Conservation (phyloP, 2,113 vertebrate genomes). For the Camelus bactrianus region DNA sequence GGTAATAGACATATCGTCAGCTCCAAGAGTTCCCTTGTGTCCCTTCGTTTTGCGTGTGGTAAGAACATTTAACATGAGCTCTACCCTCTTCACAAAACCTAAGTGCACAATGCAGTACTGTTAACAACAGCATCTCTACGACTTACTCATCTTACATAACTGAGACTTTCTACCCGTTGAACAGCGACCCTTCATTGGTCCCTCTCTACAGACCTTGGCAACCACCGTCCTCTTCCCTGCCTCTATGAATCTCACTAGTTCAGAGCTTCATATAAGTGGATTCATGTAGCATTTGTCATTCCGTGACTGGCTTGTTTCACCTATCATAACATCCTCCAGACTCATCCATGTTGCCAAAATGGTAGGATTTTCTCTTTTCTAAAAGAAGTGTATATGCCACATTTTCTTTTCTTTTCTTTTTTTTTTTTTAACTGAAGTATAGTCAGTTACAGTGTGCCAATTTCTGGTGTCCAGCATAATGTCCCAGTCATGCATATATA, state of each 20-base stretch:
- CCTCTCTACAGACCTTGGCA: too few species aligned
- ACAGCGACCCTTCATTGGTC: too few species aligned
- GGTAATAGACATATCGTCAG: background rate
- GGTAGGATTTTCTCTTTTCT: background rate
- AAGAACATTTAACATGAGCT: background rate
- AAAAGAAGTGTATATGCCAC: background rate
- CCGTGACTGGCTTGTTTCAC: background rate
- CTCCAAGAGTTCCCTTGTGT: background rate
- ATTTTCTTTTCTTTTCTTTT: background rate
- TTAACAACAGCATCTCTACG: background rate
- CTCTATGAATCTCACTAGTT: background rate
- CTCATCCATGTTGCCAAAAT: background rate
- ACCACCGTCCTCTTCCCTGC: background rate
- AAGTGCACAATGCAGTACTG: too few species aligned
- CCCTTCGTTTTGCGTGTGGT: background rate
- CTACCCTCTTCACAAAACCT: background rate
- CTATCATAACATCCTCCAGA: background rate
- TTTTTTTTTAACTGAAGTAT: too few species aligned
- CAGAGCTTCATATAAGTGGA: background rate
- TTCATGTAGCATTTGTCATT: background rate
- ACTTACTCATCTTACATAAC: background rate
- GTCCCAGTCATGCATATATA: too few species aligned
- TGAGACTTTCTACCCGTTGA: background rate
- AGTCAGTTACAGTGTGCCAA: too few species aligned
- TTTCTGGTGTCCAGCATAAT: too few species aligned